A percentile compares a stretch with the other conserved stretches of the same genome.
Evolutionary conservation across 2,797 vertebrate species (phyloP).

Genomic region (Kryptolebias ocellatus): DNA sequence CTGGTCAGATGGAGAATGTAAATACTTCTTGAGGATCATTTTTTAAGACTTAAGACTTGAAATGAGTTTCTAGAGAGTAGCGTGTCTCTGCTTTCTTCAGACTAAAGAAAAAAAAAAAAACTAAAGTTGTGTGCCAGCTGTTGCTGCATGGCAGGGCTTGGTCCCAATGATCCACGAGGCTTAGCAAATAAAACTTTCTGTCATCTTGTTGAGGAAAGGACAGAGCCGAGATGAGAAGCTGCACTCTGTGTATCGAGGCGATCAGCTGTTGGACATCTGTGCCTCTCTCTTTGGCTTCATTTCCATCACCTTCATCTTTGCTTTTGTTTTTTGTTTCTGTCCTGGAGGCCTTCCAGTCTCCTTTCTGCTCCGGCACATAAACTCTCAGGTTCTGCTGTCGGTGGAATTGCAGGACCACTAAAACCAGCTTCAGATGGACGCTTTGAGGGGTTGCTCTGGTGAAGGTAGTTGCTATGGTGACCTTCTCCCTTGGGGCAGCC

Average conservation of each 20-base stretch:
- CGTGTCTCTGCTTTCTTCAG: slow-evolving; percentile 1
- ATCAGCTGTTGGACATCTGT: slow-evolving; percentile 62
- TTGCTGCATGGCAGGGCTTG: slow-evolving; percentile 23
- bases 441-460: slow-evolving; percentile 76
- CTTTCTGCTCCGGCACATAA: slow-evolving; percentile 24
- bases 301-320: slow-evolving; percentile 24
- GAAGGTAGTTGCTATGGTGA: slow-evolving; percentile 83
- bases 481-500: slow-evolving; percentile 75
- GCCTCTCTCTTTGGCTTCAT: slow-evolving; percentile 19
- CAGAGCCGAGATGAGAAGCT: slow-evolving; percentile 19
- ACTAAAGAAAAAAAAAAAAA: slow-evolving; percentile 8
- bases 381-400: slow-evolving; percentile 53
- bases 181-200: slow-evolving; percentile 62
- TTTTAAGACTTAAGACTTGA: slow-evolving; percentile 1
- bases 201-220: slow-evolving; percentile 41
- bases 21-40: slow-evolving; percentile 37
- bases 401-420: slow-evolving; percentile 52
- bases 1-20: slow-evolving; percentile 47
- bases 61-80: slow-evolving; percentile 20
- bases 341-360: slow-evolving; percentile 22
- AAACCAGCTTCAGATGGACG: slow-evolving; percentile 63
- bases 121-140: slow-evolving; percentile 46
- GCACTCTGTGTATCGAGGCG: slow-evolving; percentile 12
- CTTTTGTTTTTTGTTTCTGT: not conserved
- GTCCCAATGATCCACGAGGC: slow-evolving; percentile 46